Base-by-base conservation (phyloP, 2,888 invertebrate species). In the Troilus luridus region DNA sequence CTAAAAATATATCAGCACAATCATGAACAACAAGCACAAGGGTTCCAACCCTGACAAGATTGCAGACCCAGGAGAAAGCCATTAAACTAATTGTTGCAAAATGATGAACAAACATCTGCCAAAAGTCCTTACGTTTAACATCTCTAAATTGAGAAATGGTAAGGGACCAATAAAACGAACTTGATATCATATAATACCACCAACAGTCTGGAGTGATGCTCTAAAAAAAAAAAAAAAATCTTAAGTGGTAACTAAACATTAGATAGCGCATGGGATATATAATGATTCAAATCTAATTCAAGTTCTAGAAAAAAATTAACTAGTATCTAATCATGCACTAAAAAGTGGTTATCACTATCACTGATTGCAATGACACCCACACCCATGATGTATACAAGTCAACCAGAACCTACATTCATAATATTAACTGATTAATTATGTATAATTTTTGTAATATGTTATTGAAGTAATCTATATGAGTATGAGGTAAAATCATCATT, bases 101-200 rank as follows among this genome's bases (percentile, higher is more conserved):
- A 94, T 99, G 99, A 95, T 99, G 99, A 91, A 98, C 95, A 94
- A 99, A 98, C 98, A 99, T 99, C 95, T 99, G 98, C 97, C 98
- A 98, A 94, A 99, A 99, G 95, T 98, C 98, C 94, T 98, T 98
- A 92, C 98, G 96, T 92, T 97, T 97, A 91, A 98, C 97, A 94
- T 99, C 99, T 94, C 98, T 97, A 95, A 98, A 98, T 94, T 99
- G 98, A 27, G 98, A 98, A 92, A 98, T 96, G 92, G 97, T 97
- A 91, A 99, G 95, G 27, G 99, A 97, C 98, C 98, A 98, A 94
- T 99, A 99, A 95, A 99, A 99, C 60, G 98, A 96, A 94, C 98
- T 96, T 88, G 98, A 98, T 92, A 98, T 95, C 97, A 99, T 98
- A 95, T 99, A 99, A 94, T 99, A 98, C 98, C 98, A 99, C 98